Evolutionary conservation across 2,888 invertebrate genomes (phyloP), one percentile per base, ranked within the genome.

Genomic region (Marasmarcha lunaedactyla): DNA sequence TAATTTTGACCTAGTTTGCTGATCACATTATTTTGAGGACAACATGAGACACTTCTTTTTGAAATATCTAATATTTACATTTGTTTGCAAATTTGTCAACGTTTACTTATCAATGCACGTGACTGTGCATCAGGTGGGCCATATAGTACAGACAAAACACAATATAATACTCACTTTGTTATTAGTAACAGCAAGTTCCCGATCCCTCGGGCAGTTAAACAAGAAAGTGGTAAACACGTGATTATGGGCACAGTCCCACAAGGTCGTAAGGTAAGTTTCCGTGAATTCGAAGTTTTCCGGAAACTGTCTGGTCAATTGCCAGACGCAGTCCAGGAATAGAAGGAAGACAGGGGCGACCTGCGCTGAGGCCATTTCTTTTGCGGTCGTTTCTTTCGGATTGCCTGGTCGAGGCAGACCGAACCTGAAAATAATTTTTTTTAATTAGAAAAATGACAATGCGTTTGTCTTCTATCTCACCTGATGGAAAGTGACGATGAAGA

Each of bases 171-270:
- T n/a, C n/a, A n/a, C n/a, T n/a, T n/a, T n/a, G n/a, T n/a, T n/a
- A n/a, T 83, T 85, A 47, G 85, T 53, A 2, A 72, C 3, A 4
- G 93, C 93, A 30, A 88, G 72, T 14, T 87, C 78, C 3, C 94
- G 79, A 54, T 94, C 94, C 49, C 90, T 86, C 48, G 92, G 91
- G 51, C 90, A 91, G 71, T 96, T 94, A 63, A 97, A 97, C 43
- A 97, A 86, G 81, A 97, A 97, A 27, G 96, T 96, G 54, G 95
- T 95, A 60, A 96, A 96, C 38, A 97, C 85, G 9, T 96, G 94
- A 51, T 95, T 86, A 56, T 94, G 92, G 10, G 91, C 88, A 20
- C 92, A 88, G 72, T 98, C 97, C 95, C 97, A 97, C 15, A 98
- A 67, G 0, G 94, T 91, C 1, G 95, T 94, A 49, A 98, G 87